A percentile compares a stretch with the other conserved stretches of the same genome.
These are phyloP conservation scores for Lonchura striata DNA, from an alignment of 2,113 vertebrate species.

Conservation along the genomic window DNA sequence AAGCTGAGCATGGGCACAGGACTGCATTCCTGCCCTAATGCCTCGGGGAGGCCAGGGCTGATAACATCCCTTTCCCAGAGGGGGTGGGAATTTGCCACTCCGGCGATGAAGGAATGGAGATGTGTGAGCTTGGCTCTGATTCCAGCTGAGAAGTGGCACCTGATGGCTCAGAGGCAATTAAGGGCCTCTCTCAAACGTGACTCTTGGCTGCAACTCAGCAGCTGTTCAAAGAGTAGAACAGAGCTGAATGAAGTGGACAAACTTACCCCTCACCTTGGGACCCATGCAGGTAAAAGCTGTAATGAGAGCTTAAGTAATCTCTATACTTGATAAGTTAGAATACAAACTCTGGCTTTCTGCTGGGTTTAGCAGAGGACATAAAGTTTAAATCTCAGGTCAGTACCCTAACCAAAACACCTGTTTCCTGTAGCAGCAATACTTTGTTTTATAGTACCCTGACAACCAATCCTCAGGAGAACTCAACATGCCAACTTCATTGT, in stretches of 20 bases:
- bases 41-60: neutral
- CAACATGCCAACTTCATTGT: neutral
- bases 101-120: neutral
- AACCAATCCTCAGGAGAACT: neutral
- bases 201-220: slow-evolving; percentile 23
- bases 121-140: neutral
- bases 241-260: slow-evolving; percentile 39
- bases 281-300: neutral
- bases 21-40: neutral
- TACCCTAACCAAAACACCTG: neutral
- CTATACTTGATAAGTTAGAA: neutral
- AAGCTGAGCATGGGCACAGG: neutral
- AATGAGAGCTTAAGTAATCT: neutral
- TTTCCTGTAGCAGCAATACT: neutral
- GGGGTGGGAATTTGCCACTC: neutral
- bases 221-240: slow-evolving; percentile 28
- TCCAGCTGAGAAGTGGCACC: neutral
- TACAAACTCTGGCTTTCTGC: neutral
- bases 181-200: slow-evolving; percentile 15
- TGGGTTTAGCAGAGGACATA: neutral
- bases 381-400: neutral
- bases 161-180: slow-evolving; percentile 46
- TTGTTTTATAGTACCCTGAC: neutral
- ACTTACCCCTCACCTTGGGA: neutral
- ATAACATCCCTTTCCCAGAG: neutral